Evolutionary conservation across 1,140 invertebrate species (phyloP), one percentile per base, ranked within the genome.

Genomic region (Paracyclopina nana): DNA sequence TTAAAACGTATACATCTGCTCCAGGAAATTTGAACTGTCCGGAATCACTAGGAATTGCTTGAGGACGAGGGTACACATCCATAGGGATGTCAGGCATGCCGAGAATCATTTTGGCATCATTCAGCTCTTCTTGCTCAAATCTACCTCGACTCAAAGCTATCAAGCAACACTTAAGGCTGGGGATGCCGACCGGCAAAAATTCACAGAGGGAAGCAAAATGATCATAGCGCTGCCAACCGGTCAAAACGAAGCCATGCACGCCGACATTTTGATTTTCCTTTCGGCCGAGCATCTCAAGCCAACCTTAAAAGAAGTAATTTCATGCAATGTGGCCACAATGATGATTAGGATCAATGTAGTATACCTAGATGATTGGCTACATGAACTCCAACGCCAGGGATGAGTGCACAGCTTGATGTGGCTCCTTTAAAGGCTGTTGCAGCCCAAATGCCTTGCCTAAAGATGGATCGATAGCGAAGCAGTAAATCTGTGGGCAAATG

Each of bases 121-220:
- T n/a, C n/a, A n/a, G n/a, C n/a, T n/a, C n/a, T n/a, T n/a, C n/a
- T n/a, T n/a, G n/a, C n/a, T n/a, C n/a, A n/a, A n/a, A n/a, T n/a
- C n/a, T n/a, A n/a, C n/a, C n/a, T n/a, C n/a, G n/a, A n/a, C n/a
- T n/a, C n/a, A n/a, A n/a, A n/a, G n/a, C n/a, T n/a, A n/a, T n/a
- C n/a, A n/a, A n/a, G n/a, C n/a, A n/a, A n/a, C n/a, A n/a, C n/a
- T n/a, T n/a, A n/a, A n/a, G n/a, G n/a, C n/a, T n/a, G 6, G 91
- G 91, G 48, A 96, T 64, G 2, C 77, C 74, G 0, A 74, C 71
- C 1, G 82, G 81, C n/a, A 98, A 63, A 5, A 94, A 64, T 67
- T 98, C 92, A 63, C 86, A 92, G 12, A 95, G 69, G 0, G 82
- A 76, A 3, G 85, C 83, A 68, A 87, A 85, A 62, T 97, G 91